phyloP scores from a whole-genome alignment of 2,113 vertebrate genomes.

The Mesembrinibis cayennensis region DNA sequence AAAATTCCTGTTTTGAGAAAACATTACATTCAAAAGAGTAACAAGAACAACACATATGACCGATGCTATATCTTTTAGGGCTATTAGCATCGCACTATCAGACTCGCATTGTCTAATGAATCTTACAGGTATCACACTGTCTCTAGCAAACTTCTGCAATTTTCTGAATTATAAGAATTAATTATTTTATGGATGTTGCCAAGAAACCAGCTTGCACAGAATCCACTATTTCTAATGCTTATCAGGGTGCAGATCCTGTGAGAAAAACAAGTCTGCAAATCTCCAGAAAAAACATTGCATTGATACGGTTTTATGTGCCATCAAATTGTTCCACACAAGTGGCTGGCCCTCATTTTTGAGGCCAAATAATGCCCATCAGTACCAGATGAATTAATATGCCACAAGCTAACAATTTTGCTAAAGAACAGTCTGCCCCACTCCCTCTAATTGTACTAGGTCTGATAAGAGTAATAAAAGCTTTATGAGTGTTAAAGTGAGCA shows the following conservation, averaged over 20 bases:
- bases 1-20: not conserved
- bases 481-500: not conserved
- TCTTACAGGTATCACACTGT: not conserved
- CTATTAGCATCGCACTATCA: not conserved
- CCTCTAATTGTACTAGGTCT: not conserved
- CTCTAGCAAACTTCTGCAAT: not conserved
- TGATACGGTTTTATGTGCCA: not conserved
- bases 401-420: not conserved
- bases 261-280: not conserved
- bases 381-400: not conserved
- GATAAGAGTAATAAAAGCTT: not conserved
- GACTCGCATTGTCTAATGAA: not conserved
- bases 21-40: not conserved
- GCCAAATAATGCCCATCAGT: not conserved
- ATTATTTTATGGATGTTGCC: not conserved
- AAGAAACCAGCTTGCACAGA: not conserved
- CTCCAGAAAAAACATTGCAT: not conserved
- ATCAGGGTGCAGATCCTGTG: not conserved
- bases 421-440: not conserved
- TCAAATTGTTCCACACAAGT: not conserved
- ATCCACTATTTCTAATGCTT: not conserved
- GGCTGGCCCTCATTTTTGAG: not conserved
- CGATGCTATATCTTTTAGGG: not conserved
- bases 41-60: not conserved
- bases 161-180: not conserved